A percentile compares a stretch with the other conserved stretches of the same genome.
Evolutionary conservation across 2,888 invertebrate genomes (phyloP).

Genomic region (Drosophila limbata): DNA sequence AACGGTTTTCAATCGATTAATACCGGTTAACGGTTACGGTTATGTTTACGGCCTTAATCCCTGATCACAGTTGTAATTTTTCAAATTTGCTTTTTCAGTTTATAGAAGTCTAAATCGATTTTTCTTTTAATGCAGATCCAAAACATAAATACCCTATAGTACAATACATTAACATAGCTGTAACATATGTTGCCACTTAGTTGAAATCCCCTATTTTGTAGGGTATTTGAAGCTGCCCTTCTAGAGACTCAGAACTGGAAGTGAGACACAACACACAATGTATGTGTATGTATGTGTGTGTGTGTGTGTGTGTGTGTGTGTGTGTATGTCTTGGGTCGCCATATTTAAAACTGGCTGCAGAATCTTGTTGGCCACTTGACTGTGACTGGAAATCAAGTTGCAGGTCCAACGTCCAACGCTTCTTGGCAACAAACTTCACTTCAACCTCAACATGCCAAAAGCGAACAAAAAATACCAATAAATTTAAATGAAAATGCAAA

Average conservation of each 20-base stretch:
- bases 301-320: constrained; percentile 17
- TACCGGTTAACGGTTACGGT: too few relatives aligned
- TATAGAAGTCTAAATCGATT: too few relatives aligned
- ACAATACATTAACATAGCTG: too few relatives aligned
- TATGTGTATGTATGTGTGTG: constrained; percentile 6
- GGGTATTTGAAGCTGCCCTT: constrained; percentile 7
- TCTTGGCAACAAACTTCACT: constrained; percentile 48
- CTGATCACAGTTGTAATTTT: too few relatives aligned
- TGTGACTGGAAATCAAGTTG: constrained; percentile 70
- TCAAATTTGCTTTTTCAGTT: too few relatives aligned
- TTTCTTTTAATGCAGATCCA: too few relatives aligned
- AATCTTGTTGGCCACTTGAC: constrained; percentile 59
- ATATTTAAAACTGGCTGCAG: constrained; percentile 60
- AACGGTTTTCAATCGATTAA: too few relatives aligned
- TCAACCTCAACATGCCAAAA: constrained; percentile 24
- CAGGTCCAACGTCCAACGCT: constrained; percentile 43
- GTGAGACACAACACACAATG: constrained; percentile 5
- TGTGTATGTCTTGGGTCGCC: constrained; percentile 46
- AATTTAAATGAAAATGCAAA: constrained; percentile 78
- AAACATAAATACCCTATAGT: too few relatives aligned
- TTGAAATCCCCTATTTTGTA: not conserved
- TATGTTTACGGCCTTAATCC: too few relatives aligned
- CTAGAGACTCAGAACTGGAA: constrained; percentile 16
- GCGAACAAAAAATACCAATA: constrained; percentile 57
- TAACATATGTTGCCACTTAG: not conserved